Conservation (phyloP, 1,140 invertebrate genomes). For the Cherax destructor region DNA sequence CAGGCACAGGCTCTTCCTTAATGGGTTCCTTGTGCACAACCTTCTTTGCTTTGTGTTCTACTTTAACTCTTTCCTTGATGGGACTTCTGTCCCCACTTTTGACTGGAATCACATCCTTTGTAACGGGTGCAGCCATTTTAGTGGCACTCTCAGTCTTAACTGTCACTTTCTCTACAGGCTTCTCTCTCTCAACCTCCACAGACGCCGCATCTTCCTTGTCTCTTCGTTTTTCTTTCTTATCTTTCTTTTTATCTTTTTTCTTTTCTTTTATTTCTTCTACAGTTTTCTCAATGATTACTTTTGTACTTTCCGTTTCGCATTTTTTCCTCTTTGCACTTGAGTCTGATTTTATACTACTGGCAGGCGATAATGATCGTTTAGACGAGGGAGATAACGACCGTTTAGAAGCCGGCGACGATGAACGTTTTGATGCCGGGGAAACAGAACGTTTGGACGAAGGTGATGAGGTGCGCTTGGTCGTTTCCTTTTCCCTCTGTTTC, state of each 20-base stretch:
- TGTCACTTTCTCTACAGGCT: background rate
- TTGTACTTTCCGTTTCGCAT: slow-evolving; percentile 11
- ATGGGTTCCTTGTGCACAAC: background rate
- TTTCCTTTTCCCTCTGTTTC: background rate
- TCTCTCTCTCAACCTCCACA: slow-evolving; percentile 26
- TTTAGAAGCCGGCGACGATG: background rate
- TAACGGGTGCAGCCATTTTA: slow-evolving; percentile 21
- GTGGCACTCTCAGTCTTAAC: background rate
- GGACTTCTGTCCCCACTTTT: slow-evolving; percentile 2
- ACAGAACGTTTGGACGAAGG: background rate
- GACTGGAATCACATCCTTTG: background rate
- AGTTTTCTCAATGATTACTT: slow-evolving; percentile 10
- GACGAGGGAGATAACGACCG: slow-evolving; percentile 1
- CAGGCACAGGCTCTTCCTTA: slow-evolving; percentile 34
- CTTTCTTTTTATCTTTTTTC: slow-evolving; percentile 20
- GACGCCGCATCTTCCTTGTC: slow-evolving; percentile 28
- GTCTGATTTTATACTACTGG: slow-evolving; percentile 29
- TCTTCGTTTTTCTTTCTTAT: slow-evolving; percentile 47
- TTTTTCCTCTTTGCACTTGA: slow-evolving; percentile 45
- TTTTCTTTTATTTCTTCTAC: slow-evolving; percentile 3
- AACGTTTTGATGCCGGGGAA: background rate
- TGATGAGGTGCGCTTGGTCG: background rate
- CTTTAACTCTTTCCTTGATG: background rate
- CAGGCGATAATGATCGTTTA: slow-evolving; percentile 3
- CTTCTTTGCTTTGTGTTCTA: slow-evolving; percentile 29